These are phyloP conservation scores for Nomada flava DNA, from an alignment of 2,888 invertebrate genomes.

Conservation along the genomic window DNA sequence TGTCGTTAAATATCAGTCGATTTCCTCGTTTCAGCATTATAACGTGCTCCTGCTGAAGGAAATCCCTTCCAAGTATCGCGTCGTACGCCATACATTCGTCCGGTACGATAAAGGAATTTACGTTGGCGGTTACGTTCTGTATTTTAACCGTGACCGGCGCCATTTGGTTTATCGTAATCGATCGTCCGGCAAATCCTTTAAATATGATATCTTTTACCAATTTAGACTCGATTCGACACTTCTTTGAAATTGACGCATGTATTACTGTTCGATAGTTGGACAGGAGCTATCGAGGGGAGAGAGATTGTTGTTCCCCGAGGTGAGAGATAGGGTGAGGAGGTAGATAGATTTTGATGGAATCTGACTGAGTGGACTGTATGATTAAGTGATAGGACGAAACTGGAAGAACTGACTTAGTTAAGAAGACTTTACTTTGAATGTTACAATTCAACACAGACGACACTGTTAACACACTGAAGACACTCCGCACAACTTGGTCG, in stretches of 20 bases:
- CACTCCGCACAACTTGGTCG: too few species aligned
- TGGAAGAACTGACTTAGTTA: too few species aligned
- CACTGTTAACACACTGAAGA: too few species aligned
- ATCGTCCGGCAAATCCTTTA: neutral
- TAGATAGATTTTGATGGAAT: too few species aligned
- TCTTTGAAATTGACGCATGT: neutral
- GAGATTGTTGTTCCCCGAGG: too few species aligned
- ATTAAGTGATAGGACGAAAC: too few species aligned
- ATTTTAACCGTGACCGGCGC: neutral
- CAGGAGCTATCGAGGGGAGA: too few species aligned
- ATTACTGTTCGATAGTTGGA: too few species aligned
- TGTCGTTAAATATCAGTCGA: neutral
- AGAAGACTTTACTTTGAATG: too few species aligned
- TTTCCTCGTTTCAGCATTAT: neutral
- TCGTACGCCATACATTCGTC: neutral
- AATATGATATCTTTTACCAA: neutral
- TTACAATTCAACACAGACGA: too few species aligned
- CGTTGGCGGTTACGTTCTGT: neutral
- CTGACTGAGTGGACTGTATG: too few species aligned
- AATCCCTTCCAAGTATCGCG: neutral
- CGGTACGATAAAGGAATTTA: neutral
- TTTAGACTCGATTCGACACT: neutral
- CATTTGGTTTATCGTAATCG: neutral
- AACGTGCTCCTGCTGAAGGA: neutral
- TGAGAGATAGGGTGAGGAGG: too few species aligned